Evolutionary conservation across 2,888 invertebrate genomes (phyloP).

Genomic region (Cephonodes hylas): DNA sequence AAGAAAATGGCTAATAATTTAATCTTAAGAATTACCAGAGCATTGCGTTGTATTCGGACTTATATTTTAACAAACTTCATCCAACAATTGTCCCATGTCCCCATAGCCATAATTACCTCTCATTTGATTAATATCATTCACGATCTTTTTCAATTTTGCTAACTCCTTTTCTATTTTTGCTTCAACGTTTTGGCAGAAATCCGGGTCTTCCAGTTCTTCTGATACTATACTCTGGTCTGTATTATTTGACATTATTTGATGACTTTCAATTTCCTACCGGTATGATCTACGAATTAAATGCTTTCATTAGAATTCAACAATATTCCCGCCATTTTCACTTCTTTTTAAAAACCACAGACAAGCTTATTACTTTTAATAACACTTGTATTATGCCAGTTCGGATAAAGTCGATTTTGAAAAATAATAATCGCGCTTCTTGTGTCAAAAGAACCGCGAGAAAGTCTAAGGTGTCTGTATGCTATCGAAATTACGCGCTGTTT

Average conservation of each 20-base stretch:
- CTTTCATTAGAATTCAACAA: too few relatives aligned
- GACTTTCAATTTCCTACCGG: too few relatives aligned
- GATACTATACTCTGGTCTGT: constrained; percentile 6
- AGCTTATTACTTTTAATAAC: neutral
- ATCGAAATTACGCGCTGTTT: neutral
- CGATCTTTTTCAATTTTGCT: constrained; percentile 57
- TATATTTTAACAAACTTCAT: too few relatives aligned
- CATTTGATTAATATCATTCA: constrained; percentile 61
- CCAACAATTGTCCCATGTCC: neutral
- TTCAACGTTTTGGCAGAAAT: constrained; percentile 47
- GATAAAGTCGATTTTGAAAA: neutral
- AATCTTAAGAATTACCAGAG: too few relatives aligned
- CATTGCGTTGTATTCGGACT: too few relatives aligned
- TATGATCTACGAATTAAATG: too few relatives aligned
- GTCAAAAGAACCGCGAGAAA: too few relatives aligned
- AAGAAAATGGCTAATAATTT: too few relatives aligned
- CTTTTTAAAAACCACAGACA: neutral
- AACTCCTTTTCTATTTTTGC: constrained; percentile 53
- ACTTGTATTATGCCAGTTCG: neutral
- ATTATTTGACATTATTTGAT: neutral
- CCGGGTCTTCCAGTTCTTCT: constrained; percentile 43
- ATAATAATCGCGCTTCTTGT: constrained; percentile 6
- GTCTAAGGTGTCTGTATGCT: too few relatives aligned
- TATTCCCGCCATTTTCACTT: neutral
- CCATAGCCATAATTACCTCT: constrained; percentile 44